Conservation (phyloP, 2,113 vertebrate species). For the Protomyctophum bolini region DNA sequence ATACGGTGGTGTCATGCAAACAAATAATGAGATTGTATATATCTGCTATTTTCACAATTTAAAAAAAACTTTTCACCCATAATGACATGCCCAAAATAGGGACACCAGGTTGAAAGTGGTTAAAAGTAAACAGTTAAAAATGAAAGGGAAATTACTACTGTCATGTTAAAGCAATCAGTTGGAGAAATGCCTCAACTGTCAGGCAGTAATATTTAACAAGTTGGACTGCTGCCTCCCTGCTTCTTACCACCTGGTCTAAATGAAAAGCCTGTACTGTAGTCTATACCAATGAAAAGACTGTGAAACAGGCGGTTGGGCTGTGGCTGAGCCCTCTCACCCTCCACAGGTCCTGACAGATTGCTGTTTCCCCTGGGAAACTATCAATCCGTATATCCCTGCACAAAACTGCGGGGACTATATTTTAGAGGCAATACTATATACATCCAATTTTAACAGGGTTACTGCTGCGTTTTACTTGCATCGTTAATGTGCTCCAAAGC, state of each 20-base stretch:
- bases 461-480: conserved; percentile 54
- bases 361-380: conserved; percentile 66
- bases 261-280: conserved; percentile 67
- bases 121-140: conserved; percentile 56
- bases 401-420: conserved; percentile 56
- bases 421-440: conserved; percentile 44
- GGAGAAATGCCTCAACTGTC: conserved; percentile 63
- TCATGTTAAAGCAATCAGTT: conserved; percentile 76
- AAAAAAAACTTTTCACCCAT: no score
- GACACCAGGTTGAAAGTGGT: no score
- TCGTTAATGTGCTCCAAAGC: conserved; percentile 51
- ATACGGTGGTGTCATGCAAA: no score
- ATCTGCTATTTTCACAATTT: no score
- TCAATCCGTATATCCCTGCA: conserved; percentile 63
- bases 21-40: no score
- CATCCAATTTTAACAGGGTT: conserved; percentile 49
- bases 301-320: conserved; percentile 57
- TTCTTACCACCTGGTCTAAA: conserved; percentile 69
- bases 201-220: conserved; percentile 79
- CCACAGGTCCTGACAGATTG: conserved; percentile 62
- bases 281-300: conserved; percentile 52
- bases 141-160: conserved; percentile 64
- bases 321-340: conserved; percentile 45
- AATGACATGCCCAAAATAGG: no score
- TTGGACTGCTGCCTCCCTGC: conserved; percentile 57